These are phyloP conservation scores for Xiphophorus birchmanni DNA, from an alignment of 2,797 vertebrate species.

Conservation along the genomic window DNA sequence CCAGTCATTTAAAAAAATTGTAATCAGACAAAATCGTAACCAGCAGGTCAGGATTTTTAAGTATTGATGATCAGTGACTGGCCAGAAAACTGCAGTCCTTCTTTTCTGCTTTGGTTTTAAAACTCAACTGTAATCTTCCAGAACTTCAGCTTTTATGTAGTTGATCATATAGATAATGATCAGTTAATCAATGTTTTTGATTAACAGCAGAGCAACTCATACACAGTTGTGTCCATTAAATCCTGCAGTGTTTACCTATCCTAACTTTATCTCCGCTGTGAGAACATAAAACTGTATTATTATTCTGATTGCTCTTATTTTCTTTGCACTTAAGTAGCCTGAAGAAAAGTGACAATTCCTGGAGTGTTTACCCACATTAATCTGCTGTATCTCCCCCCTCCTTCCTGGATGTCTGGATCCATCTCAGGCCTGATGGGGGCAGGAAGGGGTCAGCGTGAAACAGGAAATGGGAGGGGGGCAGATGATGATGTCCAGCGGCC, in stretches of 20 bases:
- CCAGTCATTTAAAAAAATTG: not conserved
- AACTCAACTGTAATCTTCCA: not conserved
- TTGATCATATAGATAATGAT: not conserved
- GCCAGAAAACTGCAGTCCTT: too few relatives aligned
- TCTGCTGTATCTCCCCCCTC: slow-evolving; percentile 35
- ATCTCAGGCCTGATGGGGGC: slow-evolving; percentile 67
- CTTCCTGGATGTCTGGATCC: slow-evolving; percentile 45
- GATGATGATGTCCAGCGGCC: slow-evolving; percentile 72
- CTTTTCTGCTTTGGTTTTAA: too few relatives aligned
- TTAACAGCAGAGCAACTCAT: not conserved
- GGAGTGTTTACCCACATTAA: slow-evolving; percentile 71
- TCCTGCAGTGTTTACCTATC: slow-evolving; percentile 57
- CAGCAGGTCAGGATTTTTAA: not conserved
- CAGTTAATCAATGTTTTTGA: not conserved
- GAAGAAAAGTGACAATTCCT: slow-evolving; percentile 65
- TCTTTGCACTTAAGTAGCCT: slow-evolving; percentile 61
- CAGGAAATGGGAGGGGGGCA: slow-evolving; percentile 59
- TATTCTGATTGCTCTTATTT: slow-evolving; percentile 66
- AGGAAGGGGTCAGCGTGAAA: slow-evolving; percentile 58
- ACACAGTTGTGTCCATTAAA: not conserved
- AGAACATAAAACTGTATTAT: slow-evolving; percentile 61
- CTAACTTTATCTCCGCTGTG: slow-evolving; percentile 55
- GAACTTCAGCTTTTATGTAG: not conserved
- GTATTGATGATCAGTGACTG: not conserved
- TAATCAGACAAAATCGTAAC: too few relatives aligned